phyloP scores from a whole-genome alignment of 2,113 vertebrate genomes.

The Alosa alosa region DNA sequence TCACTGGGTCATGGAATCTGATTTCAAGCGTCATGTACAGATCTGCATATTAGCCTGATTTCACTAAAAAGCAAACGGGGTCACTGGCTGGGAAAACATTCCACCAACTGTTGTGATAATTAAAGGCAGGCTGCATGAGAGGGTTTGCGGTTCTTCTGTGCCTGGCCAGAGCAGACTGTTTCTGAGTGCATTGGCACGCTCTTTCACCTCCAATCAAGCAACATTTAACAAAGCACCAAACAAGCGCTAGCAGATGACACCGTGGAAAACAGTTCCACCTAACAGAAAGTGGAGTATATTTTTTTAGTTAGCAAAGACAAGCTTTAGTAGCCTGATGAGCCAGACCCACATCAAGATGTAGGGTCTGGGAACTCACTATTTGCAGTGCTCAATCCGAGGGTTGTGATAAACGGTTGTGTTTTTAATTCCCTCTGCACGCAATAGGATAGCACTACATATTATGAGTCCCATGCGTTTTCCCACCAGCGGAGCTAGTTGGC shows the following conservation, averaged over 20 bases:
- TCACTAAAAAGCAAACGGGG: not conserved
- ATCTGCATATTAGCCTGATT: conserved; percentile 21
- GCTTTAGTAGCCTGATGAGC: not conserved
- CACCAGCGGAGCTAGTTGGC: too few relatives aligned
- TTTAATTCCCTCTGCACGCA: too few relatives aligned
- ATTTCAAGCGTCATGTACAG: conserved; percentile 14
- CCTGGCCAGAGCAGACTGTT: not conserved
- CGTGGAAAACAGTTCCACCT: not conserved
- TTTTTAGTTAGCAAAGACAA: not conserved
- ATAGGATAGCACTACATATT: too few relatives aligned
- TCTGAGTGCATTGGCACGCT: not conserved
- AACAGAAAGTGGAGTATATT: not conserved
- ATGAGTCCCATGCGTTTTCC: too few relatives aligned
- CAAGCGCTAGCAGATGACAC: not conserved
- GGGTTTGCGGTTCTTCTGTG: not conserved
- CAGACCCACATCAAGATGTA: too few relatives aligned
- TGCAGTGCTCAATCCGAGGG: too few relatives aligned
- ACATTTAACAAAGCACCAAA: not conserved
- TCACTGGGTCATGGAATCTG: conserved; percentile 8
- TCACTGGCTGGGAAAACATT: conserved; percentile 10
- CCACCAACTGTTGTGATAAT: conserved; percentile 13
- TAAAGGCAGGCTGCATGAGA: not conserved
- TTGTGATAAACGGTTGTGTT: too few relatives aligned
- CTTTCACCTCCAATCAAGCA: not conserved
- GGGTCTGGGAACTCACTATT: too few relatives aligned